Conservation (phyloP, 2,888 invertebrate genomes). For the Agrilus mali region DNA sequence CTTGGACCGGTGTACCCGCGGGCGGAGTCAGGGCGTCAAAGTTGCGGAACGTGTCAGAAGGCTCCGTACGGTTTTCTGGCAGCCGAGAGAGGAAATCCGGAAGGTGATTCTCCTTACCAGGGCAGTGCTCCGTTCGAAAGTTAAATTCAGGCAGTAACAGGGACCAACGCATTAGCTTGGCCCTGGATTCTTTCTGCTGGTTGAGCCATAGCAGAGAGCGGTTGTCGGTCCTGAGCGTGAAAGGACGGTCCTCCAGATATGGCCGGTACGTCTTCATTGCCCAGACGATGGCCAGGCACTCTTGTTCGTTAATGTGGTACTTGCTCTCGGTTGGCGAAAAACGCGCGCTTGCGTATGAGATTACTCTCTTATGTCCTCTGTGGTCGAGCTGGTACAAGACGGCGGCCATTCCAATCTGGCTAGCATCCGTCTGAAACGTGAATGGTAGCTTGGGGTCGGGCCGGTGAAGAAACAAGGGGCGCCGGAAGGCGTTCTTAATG, state of each 20-base stretch:
- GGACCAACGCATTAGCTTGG: constrained; percentile 12
- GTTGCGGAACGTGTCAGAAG: too few species aligned
- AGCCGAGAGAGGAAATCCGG: constrained; percentile 12
- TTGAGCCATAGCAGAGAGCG: constrained; percentile 14
- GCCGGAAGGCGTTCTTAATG: constrained; percentile 8
- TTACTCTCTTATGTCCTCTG: constrained; percentile 5
- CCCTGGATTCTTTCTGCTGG: constrained; percentile 4
- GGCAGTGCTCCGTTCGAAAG: constrained; percentile 16
- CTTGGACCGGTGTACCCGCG: too few species aligned
- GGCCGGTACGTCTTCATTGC: constrained; percentile 14
- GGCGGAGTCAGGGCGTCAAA: too few species aligned
- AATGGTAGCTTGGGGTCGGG: constrained; percentile 11
- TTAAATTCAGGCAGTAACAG: constrained; percentile 12
- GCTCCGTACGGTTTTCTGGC: background rate
- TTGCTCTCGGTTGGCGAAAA: constrained; percentile 7
- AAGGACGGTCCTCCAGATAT: constrained; percentile 14
- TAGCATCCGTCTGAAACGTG: constrained; percentile 16
- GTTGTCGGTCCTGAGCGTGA: constrained; percentile 15
- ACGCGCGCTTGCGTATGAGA: constrained; percentile 14
- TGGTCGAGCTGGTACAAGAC: constrained; percentile 13
- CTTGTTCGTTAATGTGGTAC: constrained; percentile 18
- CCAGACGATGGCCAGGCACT: constrained; percentile 17
- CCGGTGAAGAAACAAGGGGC: constrained; percentile 11
- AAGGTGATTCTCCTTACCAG: constrained; percentile 12
- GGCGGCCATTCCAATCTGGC: constrained; percentile 13